Percentiles rank a stretch among this genome's conserved stretches.
These are phyloP conservation scores for Rhinoraja longicauda DNA, from an alignment of 2,797 vertebrate genomes.

Conservation along the genomic window DNA sequence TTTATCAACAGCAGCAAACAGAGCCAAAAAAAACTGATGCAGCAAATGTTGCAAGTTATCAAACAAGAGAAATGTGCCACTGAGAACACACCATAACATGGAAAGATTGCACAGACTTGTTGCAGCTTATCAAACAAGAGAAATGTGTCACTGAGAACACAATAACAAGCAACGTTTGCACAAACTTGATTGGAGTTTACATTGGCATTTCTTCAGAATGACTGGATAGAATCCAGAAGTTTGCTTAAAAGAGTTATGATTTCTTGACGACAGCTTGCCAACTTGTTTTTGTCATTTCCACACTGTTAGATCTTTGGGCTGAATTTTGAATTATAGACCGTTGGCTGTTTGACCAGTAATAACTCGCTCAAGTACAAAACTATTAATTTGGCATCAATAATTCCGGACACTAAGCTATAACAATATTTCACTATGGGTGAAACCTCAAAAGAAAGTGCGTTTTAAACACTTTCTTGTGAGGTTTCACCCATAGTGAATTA, in stretches of 20 bases:
- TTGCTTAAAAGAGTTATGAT: neutral
- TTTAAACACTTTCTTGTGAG: neutral
- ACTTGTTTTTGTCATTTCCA: neutral
- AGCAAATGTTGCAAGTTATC: neutral
- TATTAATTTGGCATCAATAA: constrained; percentile 17
- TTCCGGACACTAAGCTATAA: neutral
- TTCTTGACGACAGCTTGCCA: neutral
- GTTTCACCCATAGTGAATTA: too few relatives aligned
- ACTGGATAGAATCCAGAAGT: neutral
- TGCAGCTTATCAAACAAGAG: neutral
- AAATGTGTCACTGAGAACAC: neutral
- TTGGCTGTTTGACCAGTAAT: neutral
- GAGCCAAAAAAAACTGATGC: neutral
- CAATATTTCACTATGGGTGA: neutral
- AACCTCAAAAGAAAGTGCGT: neutral
- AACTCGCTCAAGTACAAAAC: neutral
- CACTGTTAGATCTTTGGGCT: neutral
- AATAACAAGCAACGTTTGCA: neutral
- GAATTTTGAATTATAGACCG: neutral
- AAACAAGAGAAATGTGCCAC: neutral
- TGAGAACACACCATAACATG: neutral
- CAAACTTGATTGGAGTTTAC: neutral
- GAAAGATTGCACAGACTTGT: neutral
- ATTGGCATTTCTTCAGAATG: neutral
- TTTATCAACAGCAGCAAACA: neutral